Evolutionary conservation across 1,140 invertebrate species (phyloP).

Genomic region (Drosophila tristis): DNA sequence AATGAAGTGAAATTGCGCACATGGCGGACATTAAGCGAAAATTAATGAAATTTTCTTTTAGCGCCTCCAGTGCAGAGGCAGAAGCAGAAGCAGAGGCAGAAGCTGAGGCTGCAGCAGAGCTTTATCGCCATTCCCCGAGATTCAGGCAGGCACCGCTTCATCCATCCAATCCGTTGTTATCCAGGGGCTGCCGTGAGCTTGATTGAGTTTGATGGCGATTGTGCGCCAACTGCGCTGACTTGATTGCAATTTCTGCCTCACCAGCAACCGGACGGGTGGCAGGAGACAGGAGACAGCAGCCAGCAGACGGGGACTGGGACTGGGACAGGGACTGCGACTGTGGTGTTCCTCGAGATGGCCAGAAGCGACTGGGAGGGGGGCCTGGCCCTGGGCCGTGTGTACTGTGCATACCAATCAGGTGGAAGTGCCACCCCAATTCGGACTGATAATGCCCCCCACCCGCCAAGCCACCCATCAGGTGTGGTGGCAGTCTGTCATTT

Average conservation of each 20-base stretch:
- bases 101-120: slow-evolving; percentile 13
- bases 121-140: slow-evolving; percentile 34
- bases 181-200: slow-evolving; percentile 70
- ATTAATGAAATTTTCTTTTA: slow-evolving; percentile 73
- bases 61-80: slow-evolving; percentile 30
- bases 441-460: slow-evolving; percentile 7
- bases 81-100: slow-evolving; percentile 20
- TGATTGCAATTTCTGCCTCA: slow-evolving; percentile 72
- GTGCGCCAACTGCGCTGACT: slow-evolving; percentile 64
- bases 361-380: slow-evolving; percentile 1
- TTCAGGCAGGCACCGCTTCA: slow-evolving; percentile 25
- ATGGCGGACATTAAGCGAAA: slow-evolving; percentile 78
- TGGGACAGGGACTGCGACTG: too few relatives aligned
- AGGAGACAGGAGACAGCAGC: too few relatives aligned
- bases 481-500: slow-evolving; percentile 62
- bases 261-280: background rate
- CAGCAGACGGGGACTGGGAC: too few relatives aligned
- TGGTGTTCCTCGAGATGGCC: slow-evolving; percentile 10
- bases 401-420: slow-evolving; percentile 63
- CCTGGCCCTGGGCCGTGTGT: slow-evolving; percentile 1
- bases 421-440: background rate
- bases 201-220: slow-evolving; percentile 78
- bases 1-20: slow-evolving; percentile 72
- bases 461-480: slow-evolving; percentile 13
- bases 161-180: slow-evolving; percentile 66